Evolutionary conservation across 2,113 vertebrate genomes (phyloP).

Genomic region (Sinocyclocheilus maitianheensis): DNA sequence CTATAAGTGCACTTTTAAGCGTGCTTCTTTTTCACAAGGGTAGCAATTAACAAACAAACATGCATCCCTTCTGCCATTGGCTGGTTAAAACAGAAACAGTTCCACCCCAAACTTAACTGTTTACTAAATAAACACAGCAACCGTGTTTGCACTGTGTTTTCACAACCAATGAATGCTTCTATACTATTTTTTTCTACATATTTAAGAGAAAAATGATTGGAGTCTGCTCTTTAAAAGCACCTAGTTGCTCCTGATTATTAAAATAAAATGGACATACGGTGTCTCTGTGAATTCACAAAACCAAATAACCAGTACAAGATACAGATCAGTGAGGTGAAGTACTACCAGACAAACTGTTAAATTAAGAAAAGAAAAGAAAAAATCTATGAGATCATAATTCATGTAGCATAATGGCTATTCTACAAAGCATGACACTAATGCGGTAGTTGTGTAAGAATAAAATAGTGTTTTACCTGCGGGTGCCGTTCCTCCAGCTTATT

Average conservation of each 20-base stretch:
- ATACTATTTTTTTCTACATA: neutral
- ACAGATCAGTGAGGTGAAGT: neutral
- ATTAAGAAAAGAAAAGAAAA: too few species aligned
- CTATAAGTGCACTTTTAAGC: neutral
- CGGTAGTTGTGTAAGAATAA: neutral
- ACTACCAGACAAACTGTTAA: neutral
- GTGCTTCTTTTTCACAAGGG: neutral
- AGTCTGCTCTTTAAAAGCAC: slow-evolving; percentile 8
- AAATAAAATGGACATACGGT: neutral
- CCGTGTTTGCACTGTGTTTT: neutral
- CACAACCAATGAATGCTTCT: neutral
- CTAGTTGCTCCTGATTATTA: slow-evolving; percentile 12
- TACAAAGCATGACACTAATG: slow-evolving; percentile 16
- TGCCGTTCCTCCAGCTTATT: slow-evolving; percentile 29
- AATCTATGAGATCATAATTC: neutral
- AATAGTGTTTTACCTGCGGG: neutral
- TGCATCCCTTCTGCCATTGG: neutral
- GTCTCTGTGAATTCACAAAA: neutral
- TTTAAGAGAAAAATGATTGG: neutral
- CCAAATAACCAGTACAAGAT: neutral
- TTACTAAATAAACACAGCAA: neutral
- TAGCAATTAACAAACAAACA: neutral
- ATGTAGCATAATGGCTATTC: neutral
- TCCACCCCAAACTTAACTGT: neutral
- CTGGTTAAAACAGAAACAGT: neutral